Base-by-base conservation (phyloP, 2,113 vertebrate species). In the Phalacrocorax pelagicus region DNA sequence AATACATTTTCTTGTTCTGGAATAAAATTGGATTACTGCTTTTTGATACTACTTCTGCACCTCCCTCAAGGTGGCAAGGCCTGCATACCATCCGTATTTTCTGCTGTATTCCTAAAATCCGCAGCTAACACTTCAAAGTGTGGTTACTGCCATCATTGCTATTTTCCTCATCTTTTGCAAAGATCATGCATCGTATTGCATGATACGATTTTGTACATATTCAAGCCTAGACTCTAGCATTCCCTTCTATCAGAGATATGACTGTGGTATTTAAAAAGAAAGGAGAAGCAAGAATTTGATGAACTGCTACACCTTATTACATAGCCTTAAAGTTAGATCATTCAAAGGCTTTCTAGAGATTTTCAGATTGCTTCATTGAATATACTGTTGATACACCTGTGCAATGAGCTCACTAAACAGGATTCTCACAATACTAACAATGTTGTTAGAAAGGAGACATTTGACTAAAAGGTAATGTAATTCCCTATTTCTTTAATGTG, bases 401-500 rank as follows among this genome's bases (percentile, higher is more conserved):
- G 61, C 69, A 95, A 88, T 44, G 47, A 92, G 21, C 63, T 97
- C 94, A 86, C 90, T 95, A 93, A 96, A 94, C 61, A 93, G 86
- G 97, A 97, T 92, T 93, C 79, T 96, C 63, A 84, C 88, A 96
- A 91, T 96, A 78, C 51, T 92, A 96, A 95, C 92, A 94, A 88
- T 94, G 61, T 94, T 97, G 86, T 86, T 94, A 96, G 89, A 97
- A 96, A 97, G 90, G 84, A 98, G 92, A 95, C 72, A 96, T 97
- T 97, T 98, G 92, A 96, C 93, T 97, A 97, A 97, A 97, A 97
- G 91, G 58, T 92, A 81, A 90, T 90, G 65, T 61, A 96, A 96
- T 98, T 96, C 93, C 86, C 95, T 96, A 63, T 98, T 97, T 97
- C 97, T 98, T 97, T 97, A 97, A 97, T 97, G 97, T 96, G 94